Percentiles rank a stretch among this genome's conserved stretches.
Conservation (phyloP, 2,797 vertebrate genomes). For the Lithobates pipiens region DNA sequence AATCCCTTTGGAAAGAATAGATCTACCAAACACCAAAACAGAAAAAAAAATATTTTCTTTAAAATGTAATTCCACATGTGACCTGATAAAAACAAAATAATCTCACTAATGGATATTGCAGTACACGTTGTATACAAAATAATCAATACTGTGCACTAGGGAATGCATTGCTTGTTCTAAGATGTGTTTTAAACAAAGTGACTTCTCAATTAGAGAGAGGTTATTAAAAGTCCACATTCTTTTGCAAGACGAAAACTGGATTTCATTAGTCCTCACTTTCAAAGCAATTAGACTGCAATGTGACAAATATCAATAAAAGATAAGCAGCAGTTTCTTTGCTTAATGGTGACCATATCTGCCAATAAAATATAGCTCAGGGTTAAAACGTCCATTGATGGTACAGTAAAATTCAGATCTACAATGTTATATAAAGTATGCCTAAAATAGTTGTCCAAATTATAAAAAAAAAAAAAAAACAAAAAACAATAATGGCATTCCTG, state of each 20-base stretch:
- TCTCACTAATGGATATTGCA: conserved; percentile 14
- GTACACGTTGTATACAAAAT: background rate
- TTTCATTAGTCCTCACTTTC: conserved; percentile 1
- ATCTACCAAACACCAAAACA: background rate
- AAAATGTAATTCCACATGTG: background rate
- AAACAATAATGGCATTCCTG: too few species aligned
- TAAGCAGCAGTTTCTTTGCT: background rate
- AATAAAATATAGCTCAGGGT: background rate
- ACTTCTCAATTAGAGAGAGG: conserved; percentile 24
- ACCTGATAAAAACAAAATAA: background rate
- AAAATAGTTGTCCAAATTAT: too few species aligned
- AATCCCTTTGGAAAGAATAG: conserved; percentile 11
- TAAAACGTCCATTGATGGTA: background rate
- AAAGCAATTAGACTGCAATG: background rate
- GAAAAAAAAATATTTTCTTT: background rate
- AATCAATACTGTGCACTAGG: background rate
- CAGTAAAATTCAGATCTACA: background rate
- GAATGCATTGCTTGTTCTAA: background rate
- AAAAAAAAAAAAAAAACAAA: too few species aligned
- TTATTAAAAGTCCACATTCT: conserved; percentile 39
- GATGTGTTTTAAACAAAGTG: conserved; percentile 26
- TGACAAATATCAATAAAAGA: conserved; percentile 1
- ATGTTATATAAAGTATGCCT: too few species aligned
- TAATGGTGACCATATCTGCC: background rate
- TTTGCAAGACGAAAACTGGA: conserved; percentile 5